Evolutionary conservation across 2,797 vertebrate species (phyloP), one percentile per base, ranked within the genome.

Genomic region (Acrossocheilus fasciatus): DNA sequence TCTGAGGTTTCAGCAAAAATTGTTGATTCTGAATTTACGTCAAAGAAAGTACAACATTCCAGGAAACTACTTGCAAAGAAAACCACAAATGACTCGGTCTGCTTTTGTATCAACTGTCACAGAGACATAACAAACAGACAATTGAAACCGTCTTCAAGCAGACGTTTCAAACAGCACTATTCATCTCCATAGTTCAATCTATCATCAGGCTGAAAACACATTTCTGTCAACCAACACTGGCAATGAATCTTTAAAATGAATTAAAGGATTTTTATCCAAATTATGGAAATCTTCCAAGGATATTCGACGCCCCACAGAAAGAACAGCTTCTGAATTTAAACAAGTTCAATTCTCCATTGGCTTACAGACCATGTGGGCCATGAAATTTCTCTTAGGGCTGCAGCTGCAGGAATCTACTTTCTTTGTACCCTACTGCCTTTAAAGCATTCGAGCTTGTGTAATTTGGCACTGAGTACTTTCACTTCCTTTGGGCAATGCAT

Each of bases 261-360:
- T 76, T 54, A 76, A 68, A 47, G 54, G 47, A 81, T 83, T 87
- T 80, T 47, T 73, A 72, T 88, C 81, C 59, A 83, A 78, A 80
- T 83, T 83, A 72, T 70, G 73, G 41, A 70, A 85, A 83, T 80
- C 62, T 57, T 82, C 64, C 50, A 52, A 90, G 92, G 90, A 80
- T 89, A 92, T 94, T 95, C 92, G 91, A 92, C 91, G 93, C 72
- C 91, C 89, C 87, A 94, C 88, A 91, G 92, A 91, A 93, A 91
- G 93, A 94, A 93, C 92, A 93, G 94, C 93, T 93, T 94, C 91
- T 92, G 93, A 94, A 93, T 95, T 95, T 94, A 94, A 95, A 95
- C 91, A 88, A 90, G 87, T 87, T 89, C 86, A 89, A 92, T 94
- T 93, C 91, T 92, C 92, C 90, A 92, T 86, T 91, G 85, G 92